These are phyloP conservation scores for Ceuthmochares aereus DNA, from an alignment of 2,113 vertebrate genomes.

Conservation along the genomic window DNA sequence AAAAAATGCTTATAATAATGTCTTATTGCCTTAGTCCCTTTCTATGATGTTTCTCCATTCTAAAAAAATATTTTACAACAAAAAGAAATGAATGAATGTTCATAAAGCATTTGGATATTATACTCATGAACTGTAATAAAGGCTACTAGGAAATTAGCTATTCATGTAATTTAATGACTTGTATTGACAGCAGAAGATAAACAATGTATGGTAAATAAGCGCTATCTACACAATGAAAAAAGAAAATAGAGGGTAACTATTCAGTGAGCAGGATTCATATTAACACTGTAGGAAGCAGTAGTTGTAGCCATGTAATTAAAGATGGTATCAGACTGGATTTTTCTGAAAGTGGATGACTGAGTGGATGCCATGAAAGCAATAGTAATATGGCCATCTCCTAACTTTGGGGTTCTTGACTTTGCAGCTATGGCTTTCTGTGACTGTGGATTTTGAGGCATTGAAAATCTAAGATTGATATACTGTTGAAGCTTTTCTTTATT, in stretches of 20 bases:
- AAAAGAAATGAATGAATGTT: background rate
- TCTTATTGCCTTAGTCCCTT: background rate
- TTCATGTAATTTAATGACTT: background rate
- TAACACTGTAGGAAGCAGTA: background rate
- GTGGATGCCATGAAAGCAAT: background rate
- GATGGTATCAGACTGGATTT: conserved; percentile 17
- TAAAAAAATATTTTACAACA: background rate
- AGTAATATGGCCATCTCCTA: background rate
- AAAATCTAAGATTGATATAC: background rate
- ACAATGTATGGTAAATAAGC: background rate
- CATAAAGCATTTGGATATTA: background rate
- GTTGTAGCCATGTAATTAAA: conserved; percentile 49
- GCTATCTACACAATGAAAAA: background rate
- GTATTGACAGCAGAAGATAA: background rate
- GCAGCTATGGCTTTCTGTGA: background rate
- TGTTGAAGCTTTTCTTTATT: background rate
- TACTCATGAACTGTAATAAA: background rate
- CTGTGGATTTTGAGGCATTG: background rate
- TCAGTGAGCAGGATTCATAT: background rate
- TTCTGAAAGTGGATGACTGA: background rate
- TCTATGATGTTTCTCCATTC: background rate
- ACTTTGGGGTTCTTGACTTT: background rate
- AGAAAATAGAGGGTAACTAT: background rate
- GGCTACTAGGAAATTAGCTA: background rate
- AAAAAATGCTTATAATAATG: background rate